Percentiles rank a stretch among this genome's conserved stretches.
phyloP scores from a whole-genome alignment of 2,797 vertebrate species.

The Pygocentrus nattereri region DNA sequence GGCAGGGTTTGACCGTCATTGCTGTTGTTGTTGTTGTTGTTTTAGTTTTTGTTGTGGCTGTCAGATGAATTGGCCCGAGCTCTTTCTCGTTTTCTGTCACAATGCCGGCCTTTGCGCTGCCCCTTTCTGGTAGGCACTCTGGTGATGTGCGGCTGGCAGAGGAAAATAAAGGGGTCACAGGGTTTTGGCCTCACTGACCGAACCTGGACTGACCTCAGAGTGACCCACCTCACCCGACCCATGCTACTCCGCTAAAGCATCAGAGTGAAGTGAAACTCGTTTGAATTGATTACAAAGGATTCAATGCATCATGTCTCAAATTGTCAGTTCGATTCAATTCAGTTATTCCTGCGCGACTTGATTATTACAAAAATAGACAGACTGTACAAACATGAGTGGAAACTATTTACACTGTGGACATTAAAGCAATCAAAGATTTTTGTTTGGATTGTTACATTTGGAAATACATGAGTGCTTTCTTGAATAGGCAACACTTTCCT shows the following conservation, averaged over 20 bases:
- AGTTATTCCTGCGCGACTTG: background rate
- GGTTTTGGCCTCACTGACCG: slow-evolving; percentile 7
- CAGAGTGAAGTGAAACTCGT: background rate
- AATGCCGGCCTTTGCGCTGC: background rate
- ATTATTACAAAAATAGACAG: background rate
- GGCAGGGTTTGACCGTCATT: slow-evolving; percentile 37
- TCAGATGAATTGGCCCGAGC: slow-evolving; percentile 16
- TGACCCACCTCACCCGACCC: background rate
- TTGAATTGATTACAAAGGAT: background rate
- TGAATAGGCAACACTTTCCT: too few relatives aligned
- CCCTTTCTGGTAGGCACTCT: slow-evolving; percentile 11
- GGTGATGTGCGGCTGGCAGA: background rate
- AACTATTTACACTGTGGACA: background rate
- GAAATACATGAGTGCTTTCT: too few relatives aligned
- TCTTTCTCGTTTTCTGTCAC: background rate
- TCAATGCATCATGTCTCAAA: background rate
- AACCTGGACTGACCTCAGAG: slow-evolving; percentile 5
- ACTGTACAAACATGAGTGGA: background rate
- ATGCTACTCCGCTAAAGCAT: background rate
- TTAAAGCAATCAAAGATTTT: background rate
- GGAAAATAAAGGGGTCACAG: slow-evolving; percentile 6
- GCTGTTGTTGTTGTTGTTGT: background rate
- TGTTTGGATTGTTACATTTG: too few relatives aligned
- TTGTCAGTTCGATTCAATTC: background rate
- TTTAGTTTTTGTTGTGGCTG: slow-evolving; percentile 1